Percentiles rank a stretch among this genome's conserved stretches.
Conservation (phyloP, 2,888 invertebrate genomes). For the Luperina nickerlii region DNA sequence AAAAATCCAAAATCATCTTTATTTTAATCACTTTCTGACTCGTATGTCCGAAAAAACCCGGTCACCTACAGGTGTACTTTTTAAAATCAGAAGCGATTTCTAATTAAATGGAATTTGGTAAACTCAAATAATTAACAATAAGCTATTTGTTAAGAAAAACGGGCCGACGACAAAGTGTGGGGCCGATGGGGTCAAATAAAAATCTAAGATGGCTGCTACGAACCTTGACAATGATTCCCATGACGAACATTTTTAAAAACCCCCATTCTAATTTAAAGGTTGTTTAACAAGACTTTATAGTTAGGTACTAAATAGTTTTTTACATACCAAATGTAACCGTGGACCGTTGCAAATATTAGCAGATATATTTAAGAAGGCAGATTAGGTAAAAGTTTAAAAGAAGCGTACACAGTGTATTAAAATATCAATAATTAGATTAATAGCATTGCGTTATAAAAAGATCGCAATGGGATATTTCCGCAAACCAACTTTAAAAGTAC, state of each 20-base stretch:
- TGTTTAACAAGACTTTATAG: background rate
- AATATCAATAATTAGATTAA: background rate
- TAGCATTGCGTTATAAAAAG: background rate
- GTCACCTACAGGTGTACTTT: background rate
- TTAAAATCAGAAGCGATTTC: background rate
- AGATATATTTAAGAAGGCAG: background rate
- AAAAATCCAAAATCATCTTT: background rate
- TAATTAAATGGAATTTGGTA: background rate
- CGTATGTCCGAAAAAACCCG: background rate
- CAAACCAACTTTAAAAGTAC: background rate
- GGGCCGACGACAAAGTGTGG: background rate
- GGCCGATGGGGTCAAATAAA: background rate
- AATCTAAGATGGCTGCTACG: background rate
- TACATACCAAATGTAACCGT: background rate
- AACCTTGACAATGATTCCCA: background rate
- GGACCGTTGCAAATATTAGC: too few species aligned
- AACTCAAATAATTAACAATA: background rate
- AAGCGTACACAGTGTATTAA: background rate
- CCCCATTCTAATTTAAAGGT: background rate
- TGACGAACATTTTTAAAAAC: background rate
- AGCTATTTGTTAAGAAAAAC: background rate
- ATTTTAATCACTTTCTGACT: background rate
- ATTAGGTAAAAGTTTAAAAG: background rate
- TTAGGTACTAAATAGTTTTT: background rate
- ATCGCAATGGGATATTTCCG: background rate